These are phyloP conservation scores for Cryptotis parvus DNA, from an alignment of 2,113 vertebrate genomes.

Conservation along the genomic window DNA sequence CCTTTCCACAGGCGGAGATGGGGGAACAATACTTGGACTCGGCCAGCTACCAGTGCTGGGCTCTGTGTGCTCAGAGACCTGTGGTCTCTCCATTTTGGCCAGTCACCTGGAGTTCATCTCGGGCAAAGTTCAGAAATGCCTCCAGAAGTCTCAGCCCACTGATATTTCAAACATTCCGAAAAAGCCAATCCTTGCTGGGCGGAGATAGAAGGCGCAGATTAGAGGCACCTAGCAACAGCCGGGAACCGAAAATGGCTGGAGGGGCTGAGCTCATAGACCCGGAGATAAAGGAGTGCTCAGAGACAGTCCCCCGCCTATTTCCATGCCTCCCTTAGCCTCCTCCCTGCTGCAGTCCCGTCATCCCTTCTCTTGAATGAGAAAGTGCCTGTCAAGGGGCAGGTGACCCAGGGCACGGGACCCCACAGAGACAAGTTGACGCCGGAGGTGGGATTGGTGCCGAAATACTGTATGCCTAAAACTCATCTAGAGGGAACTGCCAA, in stretches of 20 bases:
- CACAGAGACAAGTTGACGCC: too few species aligned
- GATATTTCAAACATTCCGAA: conserved; percentile 21
- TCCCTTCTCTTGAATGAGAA: not conserved
- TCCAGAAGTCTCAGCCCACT: not conserved
- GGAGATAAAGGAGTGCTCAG: not conserved
- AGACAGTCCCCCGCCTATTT: too few species aligned
- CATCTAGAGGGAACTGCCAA: too few species aligned
- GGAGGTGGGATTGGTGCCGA: too few species aligned
- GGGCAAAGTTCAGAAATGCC: conserved; percentile 37
- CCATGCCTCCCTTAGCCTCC: not conserved
- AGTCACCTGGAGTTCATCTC: not conserved
- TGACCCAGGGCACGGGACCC: too few species aligned
- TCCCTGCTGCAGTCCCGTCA: not conserved
- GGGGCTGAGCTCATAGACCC: not conserved
- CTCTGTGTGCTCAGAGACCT: not conserved
- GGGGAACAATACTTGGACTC: not conserved
- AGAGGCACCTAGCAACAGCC: not conserved
- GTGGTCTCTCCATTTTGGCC: not conserved
- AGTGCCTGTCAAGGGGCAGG: too few species aligned
- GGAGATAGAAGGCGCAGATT: not conserved
- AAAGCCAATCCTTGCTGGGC: not conserved
- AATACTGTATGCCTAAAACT: too few species aligned
- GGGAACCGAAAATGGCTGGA: not conserved
- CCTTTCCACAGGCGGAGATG: not conserved
- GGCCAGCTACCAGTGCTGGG: not conserved